Evolutionary conservation across 2,113 vertebrate species (phyloP), one percentile per base, ranked within the genome.

Genomic region (Toxotes chatareus): DNA sequence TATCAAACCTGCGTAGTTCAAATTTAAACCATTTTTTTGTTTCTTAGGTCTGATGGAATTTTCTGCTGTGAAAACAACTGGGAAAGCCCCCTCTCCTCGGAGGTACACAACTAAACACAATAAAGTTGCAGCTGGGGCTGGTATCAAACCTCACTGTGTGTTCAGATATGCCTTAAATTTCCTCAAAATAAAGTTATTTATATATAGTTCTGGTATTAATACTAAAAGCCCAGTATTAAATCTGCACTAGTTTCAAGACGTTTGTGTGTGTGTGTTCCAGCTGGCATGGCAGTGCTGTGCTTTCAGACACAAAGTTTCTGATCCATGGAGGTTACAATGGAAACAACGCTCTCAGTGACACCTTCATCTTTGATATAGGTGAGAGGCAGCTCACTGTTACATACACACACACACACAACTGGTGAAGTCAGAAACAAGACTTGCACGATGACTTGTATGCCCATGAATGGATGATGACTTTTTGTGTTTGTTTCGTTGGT

Each of bases 41-140:
- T 42, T 86, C 44, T 75, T 42, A 96, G 96, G 96, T 36, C 86
- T 96, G 70, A 96, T 96, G 96, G 96, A 96, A 89, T 96, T 96
- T 85, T 95, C 94, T 67, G 79, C 73, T 13, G 94, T 96, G 55
- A 92, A 88, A 86, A 93, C 93, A 10, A 80, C 44, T n/a, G 96
- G 96, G 44, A 86, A 77, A 38, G 75, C 79, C 7, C 96, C 96
- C 0, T 94, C 95, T n/a, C 94, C 95, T 55, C 90, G 96, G 73
- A 95, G 95, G 96, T 96, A 80, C 34, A n/a, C 57, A 59, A 16
- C 38, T 0, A 40, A 63, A 57, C 19, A 17, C 47, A 56, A 36
- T 38, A 0, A 3, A 12, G 76, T 2, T 51, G 17, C 21, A 46
- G 19, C 31, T 12, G 32, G 0, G 17, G 32, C 27, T 56, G 19